These are phyloP conservation scores for Drosophila meridiana DNA, from an alignment of 2,888 invertebrate species.

Conservation along the genomic window DNA sequence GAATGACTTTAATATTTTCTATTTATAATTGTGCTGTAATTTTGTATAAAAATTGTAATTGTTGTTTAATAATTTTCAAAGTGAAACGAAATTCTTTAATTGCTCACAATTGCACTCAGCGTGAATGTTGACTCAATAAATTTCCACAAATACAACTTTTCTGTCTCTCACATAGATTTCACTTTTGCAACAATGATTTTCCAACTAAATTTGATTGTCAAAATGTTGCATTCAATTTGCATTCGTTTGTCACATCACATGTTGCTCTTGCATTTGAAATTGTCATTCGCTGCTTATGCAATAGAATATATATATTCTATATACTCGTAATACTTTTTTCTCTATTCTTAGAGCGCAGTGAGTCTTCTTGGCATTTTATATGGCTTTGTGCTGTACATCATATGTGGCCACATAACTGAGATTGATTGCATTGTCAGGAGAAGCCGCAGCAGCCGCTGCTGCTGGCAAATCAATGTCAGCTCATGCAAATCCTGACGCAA, in stretches of 20 bases:
- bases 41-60: too few relatives aligned
- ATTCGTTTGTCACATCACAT: not conserved
- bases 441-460: slow-evolving; percentile 14
- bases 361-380: not conserved
- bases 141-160: not conserved
- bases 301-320: not conserved
- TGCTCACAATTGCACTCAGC: too few relatives aligned
- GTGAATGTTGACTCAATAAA: not conserved
- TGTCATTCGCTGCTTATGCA: not conserved
- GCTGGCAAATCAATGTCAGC: not conserved
- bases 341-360: not conserved
- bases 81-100: too few relatives aligned
- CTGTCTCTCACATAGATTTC: not conserved
- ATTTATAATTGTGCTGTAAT: too few relatives aligned
- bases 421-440: slow-evolving; percentile 15
- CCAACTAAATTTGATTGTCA: not conserved
- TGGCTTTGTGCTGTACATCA: not conserved
- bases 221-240: slow-evolving; percentile 2
- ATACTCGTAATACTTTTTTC: not conserved
- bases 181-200: too few relatives aligned
- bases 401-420: slow-evolving; percentile 1
- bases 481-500: slow-evolving; percentile 14
- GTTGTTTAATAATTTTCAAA: too few relatives aligned
- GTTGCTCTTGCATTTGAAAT: not conserved
- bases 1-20: too few relatives aligned